Evolutionary conservation across 2,113 vertebrate genomes (phyloP), one percentile per base, ranked within the genome.

Genomic region (Chaetops frenatus): DNA sequence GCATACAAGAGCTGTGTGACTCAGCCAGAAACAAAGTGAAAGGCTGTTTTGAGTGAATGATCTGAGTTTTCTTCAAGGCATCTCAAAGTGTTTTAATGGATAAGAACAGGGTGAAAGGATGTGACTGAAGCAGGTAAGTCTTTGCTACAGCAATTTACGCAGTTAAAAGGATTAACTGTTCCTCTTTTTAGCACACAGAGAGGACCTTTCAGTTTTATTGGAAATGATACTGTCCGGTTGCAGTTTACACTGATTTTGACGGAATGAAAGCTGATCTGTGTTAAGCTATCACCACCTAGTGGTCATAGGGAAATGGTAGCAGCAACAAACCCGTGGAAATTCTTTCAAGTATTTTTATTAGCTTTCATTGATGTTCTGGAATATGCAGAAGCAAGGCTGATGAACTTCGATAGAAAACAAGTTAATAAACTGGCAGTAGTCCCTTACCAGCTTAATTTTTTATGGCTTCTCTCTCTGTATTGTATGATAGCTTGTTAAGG

Each of bases 261-360:
- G 21, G 40, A 12, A 4, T 44, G 35, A 42, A 50, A 80, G 45
- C 65, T 44, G 69, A 88, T 96, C 42, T 47, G 84, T 54, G 94
- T 90, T 93, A 54, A 73, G 10, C 79, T 97, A 27, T 77, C 64
- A 25, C 97, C 98, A 98, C 65, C 98, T 97, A 94, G 97, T 97
- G 98, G 96, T 51, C 3, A 2, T 1, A 38, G 1, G 25, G 14
- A 5, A 35, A 4, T 15, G 1, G 5, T 36, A 40, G 35, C 56
- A 48, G 25, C 35, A 58, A 16, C 6, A 25, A 20, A 25, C 7
- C 1, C 6, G 2, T 8, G 12, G 53, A 50, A 36, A 28, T 42
- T 35, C 15, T 35, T 48, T 31, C 6, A 15, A 17, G 13, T 15
- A 7, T 88, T 67, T 73, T 44, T 66, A 11, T 27, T 48, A 56